Evolutionary conservation across 2,113 vertebrate genomes (phyloP), one percentile per base, ranked within the genome.

Genomic region (Aegithalos caudatus): DNA sequence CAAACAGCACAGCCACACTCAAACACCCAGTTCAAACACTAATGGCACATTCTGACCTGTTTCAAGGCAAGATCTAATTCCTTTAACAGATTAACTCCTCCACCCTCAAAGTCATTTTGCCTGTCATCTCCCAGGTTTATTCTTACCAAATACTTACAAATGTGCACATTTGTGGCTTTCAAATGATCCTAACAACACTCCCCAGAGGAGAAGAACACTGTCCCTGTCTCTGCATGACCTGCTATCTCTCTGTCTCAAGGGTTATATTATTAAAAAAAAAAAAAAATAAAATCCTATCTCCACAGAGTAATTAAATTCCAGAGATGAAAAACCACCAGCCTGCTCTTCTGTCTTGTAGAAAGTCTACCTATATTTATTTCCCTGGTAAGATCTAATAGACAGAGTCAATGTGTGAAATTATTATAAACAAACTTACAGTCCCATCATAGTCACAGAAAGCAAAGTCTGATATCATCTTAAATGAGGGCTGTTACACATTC

Each of bases 11-110:
- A 77, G 76, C 40, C 93, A 86, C 86, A 50, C 72, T 95, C 90
- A 73, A 92, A 94, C 72, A 86, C 20, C 65, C 83, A 92, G 86
- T 57, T 93, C 86, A 95, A 96, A 97, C 77, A 96, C 76, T 44
- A 76, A 86, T 27, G 18, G 88, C 86, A 94, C 90, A 94, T 64
- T 42, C 90, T 92, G 92, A 96, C 88, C 93, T 61, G 60, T 42
- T 96, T 67, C 93, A 97, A 96, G 69, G 64, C 86, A 95, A 91
- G 93, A 88, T 65, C 90, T 92, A 84, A 95, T 90, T 96, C 92
- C 48, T 94, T 83, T 81, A 86, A 92, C 31, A 56, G 90, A 95
- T 97, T 94, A 96, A 94, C 83, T 97, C 72, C 82, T 90, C 80
- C 80, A 86, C 48, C 24, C 57, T 90, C 76, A 38, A 28, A 88